These are phyloP conservation scores for Neoascia interrupta DNA, from an alignment of 2,888 invertebrate genomes.

Conservation along the genomic window DNA sequence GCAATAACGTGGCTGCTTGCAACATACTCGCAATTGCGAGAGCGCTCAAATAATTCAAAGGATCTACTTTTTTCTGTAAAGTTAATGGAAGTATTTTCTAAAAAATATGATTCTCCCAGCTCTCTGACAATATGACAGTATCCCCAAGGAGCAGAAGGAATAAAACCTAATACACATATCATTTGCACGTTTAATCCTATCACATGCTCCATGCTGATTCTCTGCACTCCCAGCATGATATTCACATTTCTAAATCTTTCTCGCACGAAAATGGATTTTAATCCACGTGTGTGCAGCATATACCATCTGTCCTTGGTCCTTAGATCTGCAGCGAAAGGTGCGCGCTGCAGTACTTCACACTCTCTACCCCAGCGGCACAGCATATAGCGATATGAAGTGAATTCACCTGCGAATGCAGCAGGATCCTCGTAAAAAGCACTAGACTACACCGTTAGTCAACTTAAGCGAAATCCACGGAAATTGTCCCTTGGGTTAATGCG, in stretches of 20 bases:
- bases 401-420: slow-evolving; percentile 9
- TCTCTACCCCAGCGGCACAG: too few species aligned
- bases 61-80: too few species aligned
- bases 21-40: too few species aligned
- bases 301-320: too few species aligned
- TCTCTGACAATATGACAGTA: slow-evolving; percentile 10
- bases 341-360: too few species aligned
- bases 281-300: slow-evolving; percentile 71
- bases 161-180: slow-evolving; percentile 55
- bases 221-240: slow-evolving; percentile 40
- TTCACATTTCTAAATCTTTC: slow-evolving; percentile 37
- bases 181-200: slow-evolving; percentile 49
- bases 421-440: neutral
- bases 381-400: slow-evolving; percentile 18
- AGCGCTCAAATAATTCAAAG: too few species aligned
- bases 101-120: too few species aligned
- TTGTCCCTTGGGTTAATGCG: slow-evolving; percentile 66
- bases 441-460: slow-evolving; percentile 45
- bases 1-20: too few species aligned
- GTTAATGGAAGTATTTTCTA: too few species aligned
- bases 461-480: slow-evolving; percentile 54
- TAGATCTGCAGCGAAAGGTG: too few species aligned
- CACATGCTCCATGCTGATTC: slow-evolving; percentile 44
- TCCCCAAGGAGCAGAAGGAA: too few species aligned
- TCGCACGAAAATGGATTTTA: slow-evolving; percentile 36